A percentile compares a stretch with the other conserved stretches of the same genome.
Evolutionary conservation across 2,113 vertebrate species (phyloP).

Genomic region (Xerus inauris): DNA sequence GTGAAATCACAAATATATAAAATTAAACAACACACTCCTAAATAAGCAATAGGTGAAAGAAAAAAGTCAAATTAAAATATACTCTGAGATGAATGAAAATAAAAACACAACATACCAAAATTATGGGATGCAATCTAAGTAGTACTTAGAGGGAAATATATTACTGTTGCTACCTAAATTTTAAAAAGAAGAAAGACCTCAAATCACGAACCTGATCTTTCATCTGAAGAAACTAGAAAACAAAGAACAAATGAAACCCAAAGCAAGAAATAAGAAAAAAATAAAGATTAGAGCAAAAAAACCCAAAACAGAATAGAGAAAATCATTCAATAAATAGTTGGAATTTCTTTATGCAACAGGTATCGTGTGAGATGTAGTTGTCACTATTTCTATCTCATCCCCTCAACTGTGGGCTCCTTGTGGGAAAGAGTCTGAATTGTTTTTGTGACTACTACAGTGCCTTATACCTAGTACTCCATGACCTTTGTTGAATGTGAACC

Average conservation of each 20-base stretch:
- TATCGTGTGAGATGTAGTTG: background rate
- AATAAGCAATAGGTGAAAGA: background rate
- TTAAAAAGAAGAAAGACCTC: background rate
- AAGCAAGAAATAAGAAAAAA: background rate
- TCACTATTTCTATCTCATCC: background rate
- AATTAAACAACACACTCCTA: background rate
- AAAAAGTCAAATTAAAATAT: conserved; percentile 18
- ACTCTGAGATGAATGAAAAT: background rate
- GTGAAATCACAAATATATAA: background rate
- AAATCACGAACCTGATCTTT: background rate
- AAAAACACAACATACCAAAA: background rate
- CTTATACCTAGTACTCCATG: background rate
- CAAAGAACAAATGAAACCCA: background rate
- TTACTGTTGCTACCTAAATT: background rate
- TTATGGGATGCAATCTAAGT: background rate
- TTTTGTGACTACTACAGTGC: background rate
- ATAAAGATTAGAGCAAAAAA: background rate
- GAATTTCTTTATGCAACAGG: background rate
- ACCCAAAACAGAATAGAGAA: background rate
- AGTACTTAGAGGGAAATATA: background rate
- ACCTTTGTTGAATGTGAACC: background rate
- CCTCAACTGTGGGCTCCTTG: background rate
- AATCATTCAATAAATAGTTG: background rate
- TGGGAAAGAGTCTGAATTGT: background rate
- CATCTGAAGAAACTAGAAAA: background rate